phyloP scores from a whole-genome alignment of 2,888 invertebrate genomes.

The Furcula furcula region DNA sequence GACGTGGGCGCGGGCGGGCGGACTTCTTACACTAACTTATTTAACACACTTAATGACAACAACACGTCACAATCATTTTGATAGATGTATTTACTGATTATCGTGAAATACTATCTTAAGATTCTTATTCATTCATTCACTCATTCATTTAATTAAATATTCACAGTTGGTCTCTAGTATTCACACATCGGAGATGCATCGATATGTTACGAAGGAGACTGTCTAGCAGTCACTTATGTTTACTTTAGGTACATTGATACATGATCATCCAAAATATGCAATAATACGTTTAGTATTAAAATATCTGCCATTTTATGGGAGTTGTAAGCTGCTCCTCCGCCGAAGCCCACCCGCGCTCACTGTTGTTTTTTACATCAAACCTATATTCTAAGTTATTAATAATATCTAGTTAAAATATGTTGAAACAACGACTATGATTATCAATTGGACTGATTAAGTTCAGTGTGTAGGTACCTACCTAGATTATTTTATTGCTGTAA shows the following conservation, averaged over 20 bases:
- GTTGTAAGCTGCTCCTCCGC: constrained; percentile 34
- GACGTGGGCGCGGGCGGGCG: constrained; percentile 71
- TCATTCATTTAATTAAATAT: constrained; percentile 9
- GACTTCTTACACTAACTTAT: constrained; percentile 41
- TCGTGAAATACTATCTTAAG: constrained; percentile 14
- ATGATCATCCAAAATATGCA: constrained; percentile 19
- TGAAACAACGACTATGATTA: no score
- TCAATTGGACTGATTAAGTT: no score
- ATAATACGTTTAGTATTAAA: constrained; percentile 10
- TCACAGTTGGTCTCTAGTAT: constrained; percentile 9
- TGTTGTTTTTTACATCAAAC: constrained; percentile 8
- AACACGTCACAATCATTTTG: constrained; percentile 26
- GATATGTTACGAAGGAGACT: constrained; percentile 7
- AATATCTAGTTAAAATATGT: not conserved
- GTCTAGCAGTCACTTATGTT: constrained; percentile 12
- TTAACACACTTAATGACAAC: constrained; percentile 30
- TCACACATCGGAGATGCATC: constrained; percentile 8
- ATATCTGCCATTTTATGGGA: constrained; percentile 14
- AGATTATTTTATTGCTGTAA: no score
- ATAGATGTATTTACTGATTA: constrained; percentile 28
- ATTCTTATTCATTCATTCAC: constrained; percentile 22
- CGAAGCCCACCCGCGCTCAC: constrained; percentile 70
- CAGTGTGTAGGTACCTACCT: no score
- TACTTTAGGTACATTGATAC: constrained; percentile 41
- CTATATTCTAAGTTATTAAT: not conserved